Percentiles rank a stretch among this genome's conserved stretches.
Evolutionary conservation across 1,140 invertebrate species (phyloP).

Genomic region (Adelges cooleyi): DNA sequence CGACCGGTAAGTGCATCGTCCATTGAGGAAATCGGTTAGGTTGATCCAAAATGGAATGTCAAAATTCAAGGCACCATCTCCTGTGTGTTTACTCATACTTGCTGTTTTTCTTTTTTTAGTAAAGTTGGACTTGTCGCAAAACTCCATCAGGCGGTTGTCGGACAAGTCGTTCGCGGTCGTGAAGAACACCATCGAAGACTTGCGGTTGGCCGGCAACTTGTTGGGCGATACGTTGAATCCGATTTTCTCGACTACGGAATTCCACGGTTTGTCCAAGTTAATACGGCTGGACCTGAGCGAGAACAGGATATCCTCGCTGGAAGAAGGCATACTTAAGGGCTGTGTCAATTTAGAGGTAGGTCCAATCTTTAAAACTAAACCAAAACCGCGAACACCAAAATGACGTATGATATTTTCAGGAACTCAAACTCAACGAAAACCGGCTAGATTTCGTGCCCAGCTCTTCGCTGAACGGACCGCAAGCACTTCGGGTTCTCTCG

Average conservation of each 20-base stretch:
- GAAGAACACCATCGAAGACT: conserved; percentile 51
- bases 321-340: conserved; percentile 73
- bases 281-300: conserved; percentile 61
- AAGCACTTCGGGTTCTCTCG: conserved; percentile 55
- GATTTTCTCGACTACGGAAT: conserved; percentile 73
- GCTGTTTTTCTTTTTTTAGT: conserved; percentile 50
- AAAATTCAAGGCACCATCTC: neutral
- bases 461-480: conserved; percentile 63
- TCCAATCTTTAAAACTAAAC: neutral
- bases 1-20: conserved; percentile 37
- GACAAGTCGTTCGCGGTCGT: conserved; percentile 60
- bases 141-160: conserved; percentile 64
- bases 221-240: conserved; percentile 80
- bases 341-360: conserved; percentile 57
- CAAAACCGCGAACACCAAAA: too few relatives aligned
- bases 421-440: conserved; percentile 68
- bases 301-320: conserved; percentile 65
- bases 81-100: neutral
- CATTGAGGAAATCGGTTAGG: neutral
- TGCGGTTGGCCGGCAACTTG: conserved; percentile 65
- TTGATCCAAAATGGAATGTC: neutral
- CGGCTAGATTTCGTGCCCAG: conserved; percentile 61
- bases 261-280: conserved; percentile 61
- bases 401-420: conserved; percentile 43
- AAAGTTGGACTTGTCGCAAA: conserved; percentile 67